These are phyloP conservation scores for Brachynemurus nebulosus DNA, from an alignment of 2,888 invertebrate genomes.

Conservation along the genomic window DNA sequence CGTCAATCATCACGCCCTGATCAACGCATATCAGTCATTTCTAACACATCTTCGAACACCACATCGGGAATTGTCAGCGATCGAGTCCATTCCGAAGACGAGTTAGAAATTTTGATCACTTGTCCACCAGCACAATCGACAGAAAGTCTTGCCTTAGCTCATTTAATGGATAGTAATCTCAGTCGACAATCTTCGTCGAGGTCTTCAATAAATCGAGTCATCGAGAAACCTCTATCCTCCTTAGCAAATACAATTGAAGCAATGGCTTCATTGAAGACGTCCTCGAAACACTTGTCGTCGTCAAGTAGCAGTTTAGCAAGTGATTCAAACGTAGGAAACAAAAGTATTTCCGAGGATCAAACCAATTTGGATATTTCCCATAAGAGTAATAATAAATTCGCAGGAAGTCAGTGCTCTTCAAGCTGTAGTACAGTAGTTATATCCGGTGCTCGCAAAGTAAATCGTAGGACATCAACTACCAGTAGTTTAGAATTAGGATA, in stretches of 20 bases:
- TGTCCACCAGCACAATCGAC: conserved; percentile 74
- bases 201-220: conserved; percentile 25
- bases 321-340: conserved; percentile 13
- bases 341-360: conserved; percentile 25
- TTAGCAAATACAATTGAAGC: conserved; percentile 14
- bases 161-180: conserved; percentile 52
- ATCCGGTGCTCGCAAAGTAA: conserved; percentile 31
- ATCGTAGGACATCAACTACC: conserved; percentile 57
- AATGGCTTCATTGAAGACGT: conserved; percentile 11
- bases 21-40: conserved; percentile 80
- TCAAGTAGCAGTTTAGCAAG: conserved; percentile 14
- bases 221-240: conserved; percentile 11
- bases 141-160: conserved; percentile 69
- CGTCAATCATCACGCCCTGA: conserved; percentile 33
- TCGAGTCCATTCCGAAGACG: conserved; percentile 87
- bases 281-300: conserved; percentile 12
- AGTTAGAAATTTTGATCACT: conserved; percentile 77
- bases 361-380: conserved; percentile 37
- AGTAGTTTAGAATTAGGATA: conserved; percentile 74
- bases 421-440: conserved; percentile 81
- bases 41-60: conserved; percentile 90
- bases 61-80: conserved; percentile 95
- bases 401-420: conserved; percentile 72
- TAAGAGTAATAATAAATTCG: conserved; percentile 41
- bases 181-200: conserved; percentile 42